phyloP scores from a whole-genome alignment of 1,140 invertebrate genomes.

The Eupeodes corollae region DNA sequence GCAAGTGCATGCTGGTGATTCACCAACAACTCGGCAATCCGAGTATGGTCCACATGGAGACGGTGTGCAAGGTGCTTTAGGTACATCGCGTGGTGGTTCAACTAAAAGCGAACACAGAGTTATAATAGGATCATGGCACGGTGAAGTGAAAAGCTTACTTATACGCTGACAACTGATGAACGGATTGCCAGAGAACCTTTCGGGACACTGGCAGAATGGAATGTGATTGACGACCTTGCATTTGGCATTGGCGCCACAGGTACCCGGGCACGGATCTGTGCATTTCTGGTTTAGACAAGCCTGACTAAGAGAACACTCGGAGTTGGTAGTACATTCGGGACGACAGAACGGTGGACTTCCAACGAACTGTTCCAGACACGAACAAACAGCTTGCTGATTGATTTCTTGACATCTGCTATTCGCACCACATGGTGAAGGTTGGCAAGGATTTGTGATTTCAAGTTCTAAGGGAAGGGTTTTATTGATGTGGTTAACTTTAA shows the following conservation, averaged over 20 bases:
- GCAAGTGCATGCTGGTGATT: slow-evolving; percentile 56
- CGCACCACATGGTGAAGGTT: slow-evolving; percentile 52
- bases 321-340: slow-evolving; percentile 52
- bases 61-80: slow-evolving; percentile 55
- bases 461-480: slow-evolving; percentile 23
- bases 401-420: slow-evolving; percentile 60
- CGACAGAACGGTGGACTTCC: slow-evolving; percentile 67
- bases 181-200: slow-evolving; percentile 52
- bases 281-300: slow-evolving; percentile 60
- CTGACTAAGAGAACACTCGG: slow-evolving; percentile 54
- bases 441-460: slow-evolving; percentile 43
- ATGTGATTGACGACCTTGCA: slow-evolving; percentile 51
- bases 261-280: slow-evolving; percentile 58
- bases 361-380: slow-evolving; percentile 56
- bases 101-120: slow-evolving; percentile 24
- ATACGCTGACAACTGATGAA: slow-evolving; percentile 46
- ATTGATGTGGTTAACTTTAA: slow-evolving; percentile 42
- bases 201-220: slow-evolving; percentile 48
- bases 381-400: slow-evolving; percentile 52
- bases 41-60: slow-evolving; percentile 67
- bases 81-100: slow-evolving; percentile 45
- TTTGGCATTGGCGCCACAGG: slow-evolving; percentile 47
- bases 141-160: slow-evolving; percentile 42
- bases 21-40: slow-evolving; percentile 50
- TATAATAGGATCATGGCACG: slow-evolving; percentile 37